Percentiles rank a stretch among this genome's conserved stretches.
These are phyloP conservation scores for Drosophila takahashii DNA, from an alignment of 1,140 invertebrate species.

Conservation along the genomic window DNA sequence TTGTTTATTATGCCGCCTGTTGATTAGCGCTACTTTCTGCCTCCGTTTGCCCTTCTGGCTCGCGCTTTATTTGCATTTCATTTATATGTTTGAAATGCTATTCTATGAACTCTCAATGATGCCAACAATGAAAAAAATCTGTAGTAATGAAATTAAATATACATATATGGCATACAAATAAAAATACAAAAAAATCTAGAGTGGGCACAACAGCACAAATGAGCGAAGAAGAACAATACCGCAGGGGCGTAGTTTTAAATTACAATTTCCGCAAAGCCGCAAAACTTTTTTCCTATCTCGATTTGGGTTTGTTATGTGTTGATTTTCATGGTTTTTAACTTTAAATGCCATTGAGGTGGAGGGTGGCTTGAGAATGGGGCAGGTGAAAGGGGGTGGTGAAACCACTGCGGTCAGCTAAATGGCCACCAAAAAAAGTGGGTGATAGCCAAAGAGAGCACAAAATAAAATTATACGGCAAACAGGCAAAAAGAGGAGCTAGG, in stretches of 20 bases:
- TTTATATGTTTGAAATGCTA: slow-evolving; percentile 49
- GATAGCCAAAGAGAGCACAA: slow-evolving; percentile 7
- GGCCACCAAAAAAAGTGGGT: slow-evolving; percentile 43
- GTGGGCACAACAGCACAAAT: slow-evolving; percentile 4
- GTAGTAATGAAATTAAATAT: slow-evolving; percentile 72
- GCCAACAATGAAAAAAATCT: slow-evolving; percentile 45
- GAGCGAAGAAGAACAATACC: slow-evolving; percentile 16
- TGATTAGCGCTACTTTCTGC: slow-evolving; percentile 50
- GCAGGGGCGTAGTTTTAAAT: slow-evolving; percentile 64
- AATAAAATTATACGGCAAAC: slow-evolving; percentile 60
- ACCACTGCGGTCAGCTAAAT: slow-evolving; percentile 66
- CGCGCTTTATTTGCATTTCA: slow-evolving; percentile 52
- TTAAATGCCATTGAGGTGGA: slow-evolving; percentile 53
- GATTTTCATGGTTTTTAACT: slow-evolving; percentile 71
- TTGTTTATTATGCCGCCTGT: slow-evolving; percentile 43
- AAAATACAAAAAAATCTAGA: slow-evolving; percentile 1
- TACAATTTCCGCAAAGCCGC: slow-evolving; percentile 67
- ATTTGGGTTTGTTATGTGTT: slow-evolving; percentile 49
- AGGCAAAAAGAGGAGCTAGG: slow-evolving; percentile 19
- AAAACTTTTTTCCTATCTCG: slow-evolving; percentile 45
- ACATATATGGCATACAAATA: slow-evolving; percentile 35
- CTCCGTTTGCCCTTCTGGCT: neutral
- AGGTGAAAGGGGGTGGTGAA: neutral
- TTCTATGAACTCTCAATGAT: slow-evolving; percentile 50
- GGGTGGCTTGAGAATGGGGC: neutral